Conservation (phyloP, 2,797 vertebrate species). For the Epinephelus malabaricus region DNA sequence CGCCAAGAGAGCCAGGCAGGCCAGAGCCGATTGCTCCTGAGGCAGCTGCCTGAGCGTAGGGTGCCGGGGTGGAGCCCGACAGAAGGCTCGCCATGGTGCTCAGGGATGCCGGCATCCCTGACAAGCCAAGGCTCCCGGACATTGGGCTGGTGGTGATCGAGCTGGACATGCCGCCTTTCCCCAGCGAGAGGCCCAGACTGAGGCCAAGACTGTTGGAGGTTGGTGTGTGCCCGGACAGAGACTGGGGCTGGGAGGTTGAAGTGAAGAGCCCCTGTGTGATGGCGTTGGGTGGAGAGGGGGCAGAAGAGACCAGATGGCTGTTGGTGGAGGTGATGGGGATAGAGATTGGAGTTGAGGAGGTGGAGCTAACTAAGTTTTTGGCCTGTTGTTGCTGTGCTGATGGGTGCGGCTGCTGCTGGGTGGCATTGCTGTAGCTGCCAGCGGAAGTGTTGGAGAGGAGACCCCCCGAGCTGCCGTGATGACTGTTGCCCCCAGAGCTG, state of each 20-base stretch:
- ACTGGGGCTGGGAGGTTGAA: slow-evolving; percentile 69
- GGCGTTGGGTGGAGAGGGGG: slow-evolving; percentile 75
- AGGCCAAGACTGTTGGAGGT: slow-evolving; percentile 81
- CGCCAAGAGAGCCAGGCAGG: slow-evolving; percentile 71
- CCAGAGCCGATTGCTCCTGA: slow-evolving; percentile 63
- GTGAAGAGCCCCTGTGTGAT: slow-evolving; percentile 70
- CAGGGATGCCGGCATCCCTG: slow-evolving; percentile 85
- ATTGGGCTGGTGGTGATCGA: slow-evolving; percentile 69
- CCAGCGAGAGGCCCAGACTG: slow-evolving; percentile 74
- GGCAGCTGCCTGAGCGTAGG: slow-evolving; percentile 91
- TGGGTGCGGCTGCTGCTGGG: slow-evolving; percentile 79
- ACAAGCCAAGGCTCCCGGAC: slow-evolving; percentile 75
- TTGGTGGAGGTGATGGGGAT: slow-evolving; percentile 63
- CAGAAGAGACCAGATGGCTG: slow-evolving; percentile 66
- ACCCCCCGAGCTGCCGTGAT: slow-evolving; percentile 69
- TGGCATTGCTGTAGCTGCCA: slow-evolving; percentile 87
- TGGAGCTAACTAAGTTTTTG: slow-evolving; percentile 71
- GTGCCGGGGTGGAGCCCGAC: slow-evolving; percentile 85
- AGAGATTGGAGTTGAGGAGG: slow-evolving; percentile 45
- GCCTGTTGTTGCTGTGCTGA: slow-evolving; percentile 72
- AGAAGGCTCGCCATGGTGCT: slow-evolving; percentile 78
- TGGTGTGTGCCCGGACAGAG: slow-evolving; percentile 48
- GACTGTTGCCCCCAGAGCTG: slow-evolving; percentile 66
- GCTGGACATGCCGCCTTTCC: slow-evolving; percentile 64
- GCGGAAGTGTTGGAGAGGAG: slow-evolving; percentile 77